These are phyloP conservation scores for Oreochromis spilurus DNA, from an alignment of 2,113 vertebrate genomes.

Conservation along the genomic window DNA sequence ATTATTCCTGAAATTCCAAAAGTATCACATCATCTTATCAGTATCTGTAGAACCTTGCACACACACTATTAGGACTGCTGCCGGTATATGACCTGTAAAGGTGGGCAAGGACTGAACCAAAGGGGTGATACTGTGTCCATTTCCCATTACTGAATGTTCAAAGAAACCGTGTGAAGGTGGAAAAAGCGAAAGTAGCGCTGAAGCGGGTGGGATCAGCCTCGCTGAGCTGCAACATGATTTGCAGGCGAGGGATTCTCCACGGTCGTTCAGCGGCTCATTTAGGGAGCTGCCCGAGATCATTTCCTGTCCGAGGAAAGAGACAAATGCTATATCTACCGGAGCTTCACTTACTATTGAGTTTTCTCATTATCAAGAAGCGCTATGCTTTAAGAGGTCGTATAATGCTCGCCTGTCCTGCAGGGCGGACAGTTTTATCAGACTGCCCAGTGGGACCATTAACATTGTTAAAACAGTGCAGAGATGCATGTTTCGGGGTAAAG, in stretches of 20 bases:
- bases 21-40: not conserved
- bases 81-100: not conserved
- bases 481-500: not conserved
- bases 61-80: not conserved
- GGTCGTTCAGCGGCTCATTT: constrained; percentile 8
- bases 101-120: not conserved
- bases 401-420: constrained; percentile 3
- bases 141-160: not conserved
- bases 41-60: not conserved
- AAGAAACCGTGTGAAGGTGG: not conserved
- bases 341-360: not conserved
- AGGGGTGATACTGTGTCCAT: no score
- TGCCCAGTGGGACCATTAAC: not conserved
- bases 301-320: constrained; percentile 24
- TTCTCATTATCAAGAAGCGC: not conserved
- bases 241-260: not conserved
- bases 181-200: not conserved
- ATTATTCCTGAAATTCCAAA: not conserved
- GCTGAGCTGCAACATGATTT: not conserved
- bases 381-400: not conserved
- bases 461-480: not conserved
- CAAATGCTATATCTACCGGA: not conserved
- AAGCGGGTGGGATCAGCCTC: not conserved
- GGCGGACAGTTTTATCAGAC: not conserved
- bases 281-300: constrained; percentile 13